Percentiles rank a stretch among this genome's conserved stretches.
Conservation (phyloP, 2,797 vertebrate genomes). For the Crenichthys baileyi region DNA sequence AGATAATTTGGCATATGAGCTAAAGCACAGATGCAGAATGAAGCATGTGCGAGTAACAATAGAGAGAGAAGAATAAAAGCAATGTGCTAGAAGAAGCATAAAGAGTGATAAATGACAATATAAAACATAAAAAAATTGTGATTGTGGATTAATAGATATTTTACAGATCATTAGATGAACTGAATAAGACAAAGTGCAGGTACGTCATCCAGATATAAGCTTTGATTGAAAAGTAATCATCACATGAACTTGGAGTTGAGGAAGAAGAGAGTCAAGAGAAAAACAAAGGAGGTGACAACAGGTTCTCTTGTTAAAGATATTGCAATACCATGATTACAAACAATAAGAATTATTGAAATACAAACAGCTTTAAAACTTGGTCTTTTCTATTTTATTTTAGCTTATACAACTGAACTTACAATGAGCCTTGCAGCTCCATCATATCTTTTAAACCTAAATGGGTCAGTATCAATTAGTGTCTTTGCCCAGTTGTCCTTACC, state of each 20-base stretch:
- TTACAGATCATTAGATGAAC: slow-evolving; percentile 65
- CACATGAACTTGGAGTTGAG: neutral
- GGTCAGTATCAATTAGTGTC: neutral
- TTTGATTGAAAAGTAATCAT: slow-evolving; percentile 39
- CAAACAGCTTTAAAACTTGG: slow-evolving; percentile 2
- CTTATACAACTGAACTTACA: neutral
- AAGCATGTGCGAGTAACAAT: slow-evolving; percentile 3
- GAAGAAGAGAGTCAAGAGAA: neutral
- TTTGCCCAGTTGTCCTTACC: neutral
- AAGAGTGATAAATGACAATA: slow-evolving; percentile 34
- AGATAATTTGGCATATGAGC: slow-evolving; percentile 57
- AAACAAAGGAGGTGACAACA: neutral
- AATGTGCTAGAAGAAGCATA: slow-evolving; percentile 13
- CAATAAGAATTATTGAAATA: neutral
- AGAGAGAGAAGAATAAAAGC: neutral
- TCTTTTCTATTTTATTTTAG: neutral
- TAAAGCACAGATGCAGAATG: slow-evolving; percentile 28
- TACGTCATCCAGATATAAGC: slow-evolving; percentile 37
- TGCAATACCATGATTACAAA: neutral
- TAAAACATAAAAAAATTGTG: slow-evolving; percentile 18
- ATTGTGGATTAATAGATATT: slow-evolving; percentile 46
- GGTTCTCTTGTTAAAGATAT: neutral
- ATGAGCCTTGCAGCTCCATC: neutral
- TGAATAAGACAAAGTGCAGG: slow-evolving; percentile 33
- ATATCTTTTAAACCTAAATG: neutral